Evolutionary conservation across 2,888 invertebrate species (phyloP), one percentile per base, ranked within the genome.

Genomic region (Hydraecia micacea): DNA sequence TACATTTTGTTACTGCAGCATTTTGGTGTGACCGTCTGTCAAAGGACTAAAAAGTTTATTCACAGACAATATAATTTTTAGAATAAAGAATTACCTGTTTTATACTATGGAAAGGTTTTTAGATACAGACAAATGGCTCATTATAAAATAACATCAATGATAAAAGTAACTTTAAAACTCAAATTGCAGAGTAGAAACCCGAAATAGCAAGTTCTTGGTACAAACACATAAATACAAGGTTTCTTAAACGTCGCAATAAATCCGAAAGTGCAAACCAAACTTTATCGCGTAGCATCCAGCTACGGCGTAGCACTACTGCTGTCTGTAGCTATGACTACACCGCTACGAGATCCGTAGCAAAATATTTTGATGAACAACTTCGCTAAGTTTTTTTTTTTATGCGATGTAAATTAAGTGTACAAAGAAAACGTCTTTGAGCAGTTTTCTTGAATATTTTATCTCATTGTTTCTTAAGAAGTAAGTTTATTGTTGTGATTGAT

Each of bases 401-500:
- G n/a, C n/a, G 32, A 67, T 81, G 52, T 85, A 75, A 83, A 80
- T 83, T 70, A 75, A 70, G 36, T 68, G 46, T 49, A 42, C 65
- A 69, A 72, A 82, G 71, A 60, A 81, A 86, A 68, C 28, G 55
- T 71, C 71, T 81, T 81, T 18, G 70, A 74, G 25, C 21, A 49
- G 49, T 73, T 73, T 70, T 49, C n/a, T 65, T 65, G 32, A 70
- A 60, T 49, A 67, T 75, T 73, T 63, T 75, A 72, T 62, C 62
- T 67, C 39, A 73, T 78, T 86, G 63, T 83, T 83, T 78, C 70
- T 15, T 63, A 28, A 42, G 49, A 65, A 73, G 21, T n/a, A 60
- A 73, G 72, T 77, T 82, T 83, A 66, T 73, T 86, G 46, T 78
- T 86, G 7, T 75, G 74, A 77, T 77, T 83, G 83, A 78, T 73